phyloP scores from a whole-genome alignment of 2,888 invertebrate genomes.

The Dryocosmus kuriphilus region DNA sequence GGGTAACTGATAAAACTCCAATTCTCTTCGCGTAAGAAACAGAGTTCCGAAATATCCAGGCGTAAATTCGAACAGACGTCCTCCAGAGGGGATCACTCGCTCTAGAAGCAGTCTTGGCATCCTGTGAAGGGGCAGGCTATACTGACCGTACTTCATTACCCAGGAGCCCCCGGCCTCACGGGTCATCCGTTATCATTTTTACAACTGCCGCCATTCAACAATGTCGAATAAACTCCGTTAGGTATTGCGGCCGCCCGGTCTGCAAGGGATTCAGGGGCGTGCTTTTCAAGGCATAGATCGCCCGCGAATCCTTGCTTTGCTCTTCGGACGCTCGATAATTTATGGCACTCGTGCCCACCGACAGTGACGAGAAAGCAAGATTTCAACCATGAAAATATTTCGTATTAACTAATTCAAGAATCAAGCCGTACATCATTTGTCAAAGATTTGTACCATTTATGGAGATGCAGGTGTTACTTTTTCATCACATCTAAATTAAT shows the following conservation, averaged over 20 bases:
- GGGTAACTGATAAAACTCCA: slow-evolving; percentile 26
- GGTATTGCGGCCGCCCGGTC: slow-evolving; percentile 71
- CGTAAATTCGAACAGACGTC: slow-evolving; percentile 69
- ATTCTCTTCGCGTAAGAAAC: slow-evolving; percentile 21
- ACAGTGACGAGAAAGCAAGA: slow-evolving; percentile 40
- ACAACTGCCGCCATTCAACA: slow-evolving; percentile 78
- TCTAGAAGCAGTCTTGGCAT: slow-evolving; percentile 63
- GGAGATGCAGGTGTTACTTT: neutral
- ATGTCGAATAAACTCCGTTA: slow-evolving; percentile 78
- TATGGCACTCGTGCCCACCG: slow-evolving; percentile 50
- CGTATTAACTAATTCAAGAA: neutral
- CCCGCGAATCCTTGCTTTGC: slow-evolving; percentile 56
- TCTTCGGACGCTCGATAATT: slow-evolving; percentile 52
- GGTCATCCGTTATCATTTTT: slow-evolving; percentile 78
- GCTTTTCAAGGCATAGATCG: slow-evolving; percentile 66
- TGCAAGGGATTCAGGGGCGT: slow-evolving; percentile 64
- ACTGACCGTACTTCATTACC: slow-evolving; percentile 78
- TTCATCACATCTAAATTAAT: neutral
- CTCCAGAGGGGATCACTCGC: slow-evolving; percentile 59
- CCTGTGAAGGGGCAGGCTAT: slow-evolving; percentile 64
- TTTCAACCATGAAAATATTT: neutral
- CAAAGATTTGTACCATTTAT: too few relatives aligned
- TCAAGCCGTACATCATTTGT: neutral
- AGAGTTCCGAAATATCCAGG: slow-evolving; percentile 51
- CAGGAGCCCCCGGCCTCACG: slow-evolving; percentile 70